A percentile compares a stretch with the other conserved stretches of the same genome.
These are phyloP conservation scores for Diplolepis rosae DNA, from an alignment of 2,888 invertebrate species.

Conservation along the genomic window DNA sequence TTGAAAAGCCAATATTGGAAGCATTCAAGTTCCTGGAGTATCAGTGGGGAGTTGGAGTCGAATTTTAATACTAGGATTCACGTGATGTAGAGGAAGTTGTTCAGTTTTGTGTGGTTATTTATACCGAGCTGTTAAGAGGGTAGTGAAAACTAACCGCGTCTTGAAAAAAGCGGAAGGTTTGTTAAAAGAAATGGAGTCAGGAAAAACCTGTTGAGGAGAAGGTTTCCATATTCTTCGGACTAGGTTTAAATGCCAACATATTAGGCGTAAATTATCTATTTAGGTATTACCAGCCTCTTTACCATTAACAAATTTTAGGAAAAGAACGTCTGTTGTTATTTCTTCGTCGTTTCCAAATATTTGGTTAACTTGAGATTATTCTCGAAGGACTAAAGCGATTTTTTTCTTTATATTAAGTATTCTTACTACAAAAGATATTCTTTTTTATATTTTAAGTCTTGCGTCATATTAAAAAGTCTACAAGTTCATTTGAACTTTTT, in stretches of 20 bases:
- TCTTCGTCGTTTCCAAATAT: background rate
- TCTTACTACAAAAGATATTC: conserved; percentile 13
- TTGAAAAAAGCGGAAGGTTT: background rate
- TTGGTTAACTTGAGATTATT: background rate
- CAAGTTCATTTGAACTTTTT: background rate
- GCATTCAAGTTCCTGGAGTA: too few relatives aligned
- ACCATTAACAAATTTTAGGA: conserved; percentile 17
- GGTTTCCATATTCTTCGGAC: conserved; percentile 20
- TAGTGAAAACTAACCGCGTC: conserved; percentile 5
- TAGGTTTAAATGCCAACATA: conserved; percentile 20
- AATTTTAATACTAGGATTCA: conserved; percentile 22
- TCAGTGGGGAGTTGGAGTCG: background rate
- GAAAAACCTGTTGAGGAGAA: conserved; percentile 30
- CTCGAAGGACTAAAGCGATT: background rate
- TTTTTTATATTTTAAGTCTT: too few relatives aligned
- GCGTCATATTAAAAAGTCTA: too few relatives aligned
- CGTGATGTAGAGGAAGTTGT: conserved; percentile 19
- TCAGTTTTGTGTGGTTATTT: conserved; percentile 53
- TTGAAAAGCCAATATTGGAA: background rate
- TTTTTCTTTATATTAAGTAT: conserved; percentile 12
- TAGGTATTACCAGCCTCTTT: conserved; percentile 21
- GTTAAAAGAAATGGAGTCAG: conserved; percentile 22
- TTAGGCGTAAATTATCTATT: conserved; percentile 22
- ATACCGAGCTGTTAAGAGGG: conserved; percentile 37
- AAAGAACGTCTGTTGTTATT: conserved; percentile 13